Evolutionary conservation across 2,113 vertebrate species (phyloP).

Genomic region (Osmerus eperlanus): DNA sequence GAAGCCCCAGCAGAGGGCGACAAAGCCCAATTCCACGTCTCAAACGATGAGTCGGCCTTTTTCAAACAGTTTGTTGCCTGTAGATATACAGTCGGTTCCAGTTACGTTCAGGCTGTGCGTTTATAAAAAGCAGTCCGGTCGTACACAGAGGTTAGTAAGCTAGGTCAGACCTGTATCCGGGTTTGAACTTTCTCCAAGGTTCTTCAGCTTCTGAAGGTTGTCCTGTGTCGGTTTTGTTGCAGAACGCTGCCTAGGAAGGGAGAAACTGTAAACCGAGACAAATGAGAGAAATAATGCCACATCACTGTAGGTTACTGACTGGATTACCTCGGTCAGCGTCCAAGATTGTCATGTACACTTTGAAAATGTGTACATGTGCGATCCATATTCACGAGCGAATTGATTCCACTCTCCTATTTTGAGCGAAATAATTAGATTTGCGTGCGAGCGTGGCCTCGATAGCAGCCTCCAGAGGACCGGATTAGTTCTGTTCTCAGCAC

Average conservation of each 20-base stretch:
- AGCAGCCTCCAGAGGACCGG: slow-evolving; percentile 60
- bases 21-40: slow-evolving; percentile 22
- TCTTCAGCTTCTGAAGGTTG: too few species aligned
- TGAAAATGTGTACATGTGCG: slow-evolving; percentile 18
- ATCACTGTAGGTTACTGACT: background rate
- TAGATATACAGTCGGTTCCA: too few species aligned
- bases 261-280: background rate
- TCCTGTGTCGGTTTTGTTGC: background rate
- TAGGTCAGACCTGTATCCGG: too few species aligned
- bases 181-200: too few species aligned
- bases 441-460: slow-evolving; percentile 62
- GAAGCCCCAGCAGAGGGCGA: slow-evolving; percentile 51
- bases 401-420: slow-evolving; percentile 71
- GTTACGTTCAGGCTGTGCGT: too few species aligned
- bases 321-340: background rate
- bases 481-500: slow-evolving; percentile 67
- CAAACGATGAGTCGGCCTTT: background rate
- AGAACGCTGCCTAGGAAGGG: background rate
- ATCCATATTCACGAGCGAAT: slow-evolving; percentile 72
- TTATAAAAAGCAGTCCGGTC: too few species aligned
- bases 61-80: too few species aligned
- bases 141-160: too few species aligned
- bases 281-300: background rate
- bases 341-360: background rate
- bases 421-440: slow-evolving; percentile 71